Percentiles rank a stretch among this genome's conserved stretches.
phyloP scores from a whole-genome alignment of 2,888 invertebrate genomes.

The Acronicta psi region DNA sequence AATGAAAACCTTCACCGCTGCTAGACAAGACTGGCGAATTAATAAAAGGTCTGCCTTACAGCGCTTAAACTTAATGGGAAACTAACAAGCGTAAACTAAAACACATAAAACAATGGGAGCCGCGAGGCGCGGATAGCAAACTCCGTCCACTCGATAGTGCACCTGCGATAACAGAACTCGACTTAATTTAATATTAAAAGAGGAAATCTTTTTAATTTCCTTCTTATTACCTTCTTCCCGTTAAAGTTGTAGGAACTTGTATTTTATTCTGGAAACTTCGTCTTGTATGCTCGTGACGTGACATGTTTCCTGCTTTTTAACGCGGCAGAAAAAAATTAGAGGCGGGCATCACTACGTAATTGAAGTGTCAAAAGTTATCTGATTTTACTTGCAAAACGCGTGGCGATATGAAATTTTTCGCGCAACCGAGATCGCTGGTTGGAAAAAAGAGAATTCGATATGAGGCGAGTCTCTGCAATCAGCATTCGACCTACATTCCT shows the following conservation, averaged over 20 bases:
- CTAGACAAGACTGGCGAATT: conserved; percentile 70
- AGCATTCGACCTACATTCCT: conserved; percentile 85
- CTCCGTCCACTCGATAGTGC: conserved; percentile 65
- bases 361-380: conserved; percentile 89
- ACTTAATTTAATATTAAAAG: conserved; percentile 77
- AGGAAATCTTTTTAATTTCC: conserved; percentile 80
- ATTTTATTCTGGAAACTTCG: conserved; percentile 82
- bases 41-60: conserved; percentile 71
- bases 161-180: conserved; percentile 71
- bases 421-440: conserved; percentile 79
- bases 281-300: conserved; percentile 82
- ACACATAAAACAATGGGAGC: conserved; percentile 75
- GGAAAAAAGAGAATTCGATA: conserved; percentile 88
- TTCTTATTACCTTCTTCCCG: conserved; percentile 74
- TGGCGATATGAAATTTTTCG: conserved; percentile 87
- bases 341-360: conserved; percentile 86
- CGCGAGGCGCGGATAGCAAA: conserved; percentile 55
- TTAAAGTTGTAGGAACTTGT: conserved; percentile 72
- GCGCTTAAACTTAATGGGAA: conserved; percentile 74
- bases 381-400: conserved; percentile 89
- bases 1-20: conserved; percentile 61
- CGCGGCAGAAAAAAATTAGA: conserved; percentile 78
- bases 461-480: conserved; percentile 85
- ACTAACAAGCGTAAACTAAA: conserved; percentile 81
- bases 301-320: conserved; percentile 74